Evolutionary conservation across 2,888 invertebrate species (phyloP).

Genomic region (Sericinus montela): DNA sequence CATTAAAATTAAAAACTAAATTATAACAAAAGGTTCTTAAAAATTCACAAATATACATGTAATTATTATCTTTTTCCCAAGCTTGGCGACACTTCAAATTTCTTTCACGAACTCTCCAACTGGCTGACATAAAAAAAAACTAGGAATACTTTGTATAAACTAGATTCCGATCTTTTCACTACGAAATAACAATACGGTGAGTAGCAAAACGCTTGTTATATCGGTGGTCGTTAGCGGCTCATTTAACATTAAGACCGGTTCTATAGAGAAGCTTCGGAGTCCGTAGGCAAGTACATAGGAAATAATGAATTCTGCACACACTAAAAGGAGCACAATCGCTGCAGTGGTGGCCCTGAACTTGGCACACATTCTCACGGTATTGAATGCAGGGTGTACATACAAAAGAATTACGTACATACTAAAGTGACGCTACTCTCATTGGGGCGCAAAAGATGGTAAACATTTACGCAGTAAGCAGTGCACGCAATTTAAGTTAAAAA

Average conservation of each 20-base stretch:
- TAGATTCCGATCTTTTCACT: slow-evolving; percentile 25
- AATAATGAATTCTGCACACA: slow-evolving; percentile 32
- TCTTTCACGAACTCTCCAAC: slow-evolving; percentile 1
- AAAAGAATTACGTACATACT: slow-evolving; percentile 48
- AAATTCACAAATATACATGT: background rate
- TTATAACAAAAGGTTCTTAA: background rate
- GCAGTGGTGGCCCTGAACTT: slow-evolving; percentile 60
- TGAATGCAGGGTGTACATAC: slow-evolving; percentile 39
- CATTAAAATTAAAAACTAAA: too few species aligned
- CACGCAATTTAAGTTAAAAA: background rate
- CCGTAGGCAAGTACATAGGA: slow-evolving; percentile 24
- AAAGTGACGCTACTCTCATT: slow-evolving; percentile 43
- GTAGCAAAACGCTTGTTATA: slow-evolving; percentile 24
- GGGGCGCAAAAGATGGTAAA: slow-evolving; percentile 37
- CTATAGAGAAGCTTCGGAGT: slow-evolving; percentile 30
- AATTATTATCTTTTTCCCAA: slow-evolving; percentile 12
- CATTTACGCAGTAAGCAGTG: slow-evolving; percentile 23
- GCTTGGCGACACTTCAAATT: slow-evolving; percentile 13
- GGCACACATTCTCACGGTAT: slow-evolving; percentile 68
- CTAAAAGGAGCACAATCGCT: slow-evolving; percentile 37
- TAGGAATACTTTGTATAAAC: slow-evolving; percentile 24
- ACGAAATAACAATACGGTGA: slow-evolving; percentile 19
- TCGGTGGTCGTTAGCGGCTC: slow-evolving; percentile 37
- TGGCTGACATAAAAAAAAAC: slow-evolving; percentile 5
- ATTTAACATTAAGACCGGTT: slow-evolving; percentile 45